Conservation (phyloP, 2,113 vertebrate species). For the Agelaius phoeniceus region DNA sequence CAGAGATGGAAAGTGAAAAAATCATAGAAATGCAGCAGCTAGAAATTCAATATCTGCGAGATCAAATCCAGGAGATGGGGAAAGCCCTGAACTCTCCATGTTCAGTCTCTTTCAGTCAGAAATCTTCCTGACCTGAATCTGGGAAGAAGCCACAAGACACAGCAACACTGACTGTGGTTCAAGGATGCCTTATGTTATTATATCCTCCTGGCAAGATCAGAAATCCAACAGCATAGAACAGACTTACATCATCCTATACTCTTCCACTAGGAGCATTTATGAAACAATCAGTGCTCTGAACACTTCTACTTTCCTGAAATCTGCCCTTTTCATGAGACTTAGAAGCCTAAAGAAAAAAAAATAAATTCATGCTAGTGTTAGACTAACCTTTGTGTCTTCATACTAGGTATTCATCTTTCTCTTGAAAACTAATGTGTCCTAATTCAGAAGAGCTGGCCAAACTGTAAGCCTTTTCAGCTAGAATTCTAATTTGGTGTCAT, state of each 20-base stretch:
- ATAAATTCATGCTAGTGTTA: background rate
- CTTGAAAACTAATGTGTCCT: background rate
- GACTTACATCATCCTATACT: background rate
- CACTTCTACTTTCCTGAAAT: background rate
- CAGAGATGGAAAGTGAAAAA: constrained; percentile 74
- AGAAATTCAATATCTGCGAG: constrained; percentile 78
- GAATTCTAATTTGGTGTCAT: background rate
- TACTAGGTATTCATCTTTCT: background rate
- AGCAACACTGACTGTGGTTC: background rate
- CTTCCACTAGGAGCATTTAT: background rate
- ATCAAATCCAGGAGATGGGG: constrained; percentile 72
- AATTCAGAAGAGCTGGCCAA: background rate
- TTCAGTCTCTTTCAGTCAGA: constrained; percentile 22
- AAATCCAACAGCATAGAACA: background rate
- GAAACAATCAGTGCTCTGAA: background rate
- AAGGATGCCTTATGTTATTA: background rate
- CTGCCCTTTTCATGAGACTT: background rate
- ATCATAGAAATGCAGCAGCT: constrained; percentile 83
- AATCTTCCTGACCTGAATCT: constrained; percentile 55
- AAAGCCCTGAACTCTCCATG: background rate
- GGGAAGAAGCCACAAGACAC: background rate
- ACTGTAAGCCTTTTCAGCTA: background rate
- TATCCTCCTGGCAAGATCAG: background rate
- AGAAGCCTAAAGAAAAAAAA: background rate
- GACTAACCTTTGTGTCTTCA: background rate